Evolutionary conservation across 2,113 vertebrate species (phyloP), one percentile per base, ranked within the genome.

Genomic region (Leptosomus discolor): DNA sequence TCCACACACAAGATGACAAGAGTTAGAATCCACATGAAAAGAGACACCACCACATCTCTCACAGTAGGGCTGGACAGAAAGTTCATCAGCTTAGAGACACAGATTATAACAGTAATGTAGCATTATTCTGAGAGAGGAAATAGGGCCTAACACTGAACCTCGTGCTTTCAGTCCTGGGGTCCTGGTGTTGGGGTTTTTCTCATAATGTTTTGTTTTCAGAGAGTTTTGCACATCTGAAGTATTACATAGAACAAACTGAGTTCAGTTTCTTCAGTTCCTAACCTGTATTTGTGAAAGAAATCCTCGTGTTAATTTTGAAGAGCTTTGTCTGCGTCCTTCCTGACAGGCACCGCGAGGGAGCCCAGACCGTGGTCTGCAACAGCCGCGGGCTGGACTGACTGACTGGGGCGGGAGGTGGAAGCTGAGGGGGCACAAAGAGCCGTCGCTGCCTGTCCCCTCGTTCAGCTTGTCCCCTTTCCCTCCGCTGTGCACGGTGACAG

Each of bases 331-430:
- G 12, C 19, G 15, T 26, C 20, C 29, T 43, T 74, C 5, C 12
- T 50, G 22, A 11, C 15, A 26, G 24, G 18, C 27, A 20, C 7
- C 1, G 0, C 0, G 5, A 11, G 37, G 21, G 19, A 82, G 22
- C 34, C 30, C 34, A 65, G 39, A 5, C 8, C 9, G 13, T 2
- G 4, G 8, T 16, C 57, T 60, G 14, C 8, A 46, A 21, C 6
- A 45, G 43, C 10, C 6, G 1, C 3, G 22, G 57, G 26, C 32
- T 83, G 10, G 37, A 7, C 16, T 13, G 20, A 6, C 24, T 22
- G 17, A 11, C 26, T 34, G 37, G 29, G 41, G 10, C 18, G 36
- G 14, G 17, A 46, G 17, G 17, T 19, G 5, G 45, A 68, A 85
- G 22, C 12, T 39, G 19, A 45, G 21, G 75, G 15, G 5, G 23